Evolutionary conservation across 1,140 invertebrate species (phyloP), one percentile per base, ranked within the genome.

Genomic region (Amphibalanus amphitrite): DNA sequence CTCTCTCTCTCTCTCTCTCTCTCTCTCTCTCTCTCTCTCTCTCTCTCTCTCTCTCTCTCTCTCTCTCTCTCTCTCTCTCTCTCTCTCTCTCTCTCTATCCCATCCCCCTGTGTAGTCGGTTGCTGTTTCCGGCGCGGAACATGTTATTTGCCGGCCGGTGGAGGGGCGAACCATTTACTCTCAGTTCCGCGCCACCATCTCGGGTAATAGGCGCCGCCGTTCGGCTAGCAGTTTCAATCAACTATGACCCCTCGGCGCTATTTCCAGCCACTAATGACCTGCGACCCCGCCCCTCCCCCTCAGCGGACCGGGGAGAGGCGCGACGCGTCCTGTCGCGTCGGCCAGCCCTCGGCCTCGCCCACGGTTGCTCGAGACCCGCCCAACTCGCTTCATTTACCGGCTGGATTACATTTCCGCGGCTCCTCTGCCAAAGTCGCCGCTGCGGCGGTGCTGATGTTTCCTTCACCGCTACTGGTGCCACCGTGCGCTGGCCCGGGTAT

Each of bases 41-140:
- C 47, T 59, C 47, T 59, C 47, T 59, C 47, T 59, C 47, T 59
- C 47, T 59, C 47, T 59, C 47, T 59, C 47, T 59, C 47, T 59
- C 47, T 59, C 47, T 59, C 47, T 59, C 47, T 59, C 47, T 59
- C 47, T 59, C 47, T 59, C 47, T 59, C 47, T 59, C 47, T 59
- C 47, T 20, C 47, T 59, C 47, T 59, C 47, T 13, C 47, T 59
- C 47, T 59, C 47, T 59, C 1, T 23, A 6, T 59, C 47, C 17
- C 10, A 3, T 1, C 10, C 13, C 47, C 47, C 13, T 17, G 23
- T 23, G 47, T 15, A 4, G 33, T 38, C 33, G 33, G 33, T 4
- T 4, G 4, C 33, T 15, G 47, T 59, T 59, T 59, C 47, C 47
- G 47, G 47, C 47, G 10, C 10, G 10, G 17, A 20, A 59, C 47